A percentile compares a stretch with the other conserved stretches of the same genome.
Evolutionary conservation across 2,888 invertebrate species (phyloP).

Genomic region (Malthinus flaveolus): DNA sequence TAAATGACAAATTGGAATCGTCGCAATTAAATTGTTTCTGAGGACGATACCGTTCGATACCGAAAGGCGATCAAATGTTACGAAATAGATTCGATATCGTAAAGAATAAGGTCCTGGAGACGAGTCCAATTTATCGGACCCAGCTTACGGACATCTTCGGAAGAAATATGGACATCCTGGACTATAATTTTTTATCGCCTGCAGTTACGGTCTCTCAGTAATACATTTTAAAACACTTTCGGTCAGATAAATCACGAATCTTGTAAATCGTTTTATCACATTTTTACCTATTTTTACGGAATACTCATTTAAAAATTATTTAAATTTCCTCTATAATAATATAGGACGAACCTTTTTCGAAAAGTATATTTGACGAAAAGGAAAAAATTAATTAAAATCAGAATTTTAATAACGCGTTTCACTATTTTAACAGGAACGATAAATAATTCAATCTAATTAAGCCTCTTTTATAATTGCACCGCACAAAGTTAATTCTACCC

Average conservation of each 20-base stretch:
- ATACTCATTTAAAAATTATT: constrained; percentile 4
- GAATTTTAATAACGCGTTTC: constrained; percentile 18
- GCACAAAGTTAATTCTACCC: constrained; percentile 19
- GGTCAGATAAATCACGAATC: constrained; percentile 31
- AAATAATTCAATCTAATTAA: constrained; percentile 25
- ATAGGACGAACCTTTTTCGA: not conserved
- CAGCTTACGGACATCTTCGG: constrained; percentile 31
- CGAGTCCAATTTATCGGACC: constrained; percentile 31
- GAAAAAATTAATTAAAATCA: constrained; percentile 8
- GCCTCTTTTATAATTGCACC: constrained; percentile 24
- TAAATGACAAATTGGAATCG: constrained; percentile 15
- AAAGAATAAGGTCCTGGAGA: constrained; percentile 32
- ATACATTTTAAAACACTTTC: constrained; percentile 34
- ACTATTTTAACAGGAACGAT: constrained; percentile 19
- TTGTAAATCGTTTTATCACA: constrained; percentile 28
- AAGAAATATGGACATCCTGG: constrained; percentile 31
- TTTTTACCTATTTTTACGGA: constrained; percentile 14
- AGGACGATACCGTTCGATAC: constrained; percentile 31
- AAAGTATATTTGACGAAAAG: not conserved
- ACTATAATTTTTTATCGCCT: constrained; percentile 35
- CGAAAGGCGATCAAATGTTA: constrained; percentile 24
- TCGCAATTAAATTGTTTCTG: constrained; percentile 32
- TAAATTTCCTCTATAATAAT: not conserved
- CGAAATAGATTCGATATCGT: constrained; percentile 31
- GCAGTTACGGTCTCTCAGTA: constrained; percentile 33